Percentiles rank a stretch among this genome's conserved stretches.
phyloP scores from a whole-genome alignment of 2,113 vertebrate genomes.

The Trematocara marginatum region DNA sequence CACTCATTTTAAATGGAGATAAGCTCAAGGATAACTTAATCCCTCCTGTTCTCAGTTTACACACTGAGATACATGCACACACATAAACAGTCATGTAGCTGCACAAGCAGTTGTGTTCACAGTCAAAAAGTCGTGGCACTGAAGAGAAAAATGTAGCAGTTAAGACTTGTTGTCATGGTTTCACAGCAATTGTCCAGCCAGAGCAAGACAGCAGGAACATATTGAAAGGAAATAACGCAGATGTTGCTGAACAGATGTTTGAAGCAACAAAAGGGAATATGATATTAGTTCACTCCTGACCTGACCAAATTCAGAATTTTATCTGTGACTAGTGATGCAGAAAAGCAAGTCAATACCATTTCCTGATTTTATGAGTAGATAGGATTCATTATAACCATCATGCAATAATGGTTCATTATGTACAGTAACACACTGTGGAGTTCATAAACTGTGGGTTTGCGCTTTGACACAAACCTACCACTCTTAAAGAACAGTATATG shows the following conservation, averaged over 20 bases:
- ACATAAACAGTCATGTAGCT: neutral
- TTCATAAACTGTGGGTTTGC: neutral
- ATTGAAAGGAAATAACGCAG: neutral
- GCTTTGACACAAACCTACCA: neutral
- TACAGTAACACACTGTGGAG: neutral
- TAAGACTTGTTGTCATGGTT: conserved; percentile 33
- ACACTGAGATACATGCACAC: neutral
- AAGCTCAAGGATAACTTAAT: conserved; percentile 58
- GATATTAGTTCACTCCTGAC: neutral
- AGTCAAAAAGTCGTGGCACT: neutral
- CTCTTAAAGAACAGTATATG: neutral
- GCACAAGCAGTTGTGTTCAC: neutral
- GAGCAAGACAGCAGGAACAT: neutral
- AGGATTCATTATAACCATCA: neutral
- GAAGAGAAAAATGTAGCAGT: neutral
- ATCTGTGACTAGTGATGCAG: neutral
- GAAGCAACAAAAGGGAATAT: neutral
- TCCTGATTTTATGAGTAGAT: neutral
- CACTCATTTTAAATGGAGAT: conserved; percentile 67
- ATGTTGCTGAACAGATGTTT: neutral
- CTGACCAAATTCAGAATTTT: neutral
- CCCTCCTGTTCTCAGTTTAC: conserved; percentile 5
- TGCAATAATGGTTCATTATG: neutral
- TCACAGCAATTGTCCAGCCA: neutral
- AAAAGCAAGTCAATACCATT: neutral